Conservation (phyloP, 2,888 invertebrate genomes). For the Diarsia brunnea region DNA sequence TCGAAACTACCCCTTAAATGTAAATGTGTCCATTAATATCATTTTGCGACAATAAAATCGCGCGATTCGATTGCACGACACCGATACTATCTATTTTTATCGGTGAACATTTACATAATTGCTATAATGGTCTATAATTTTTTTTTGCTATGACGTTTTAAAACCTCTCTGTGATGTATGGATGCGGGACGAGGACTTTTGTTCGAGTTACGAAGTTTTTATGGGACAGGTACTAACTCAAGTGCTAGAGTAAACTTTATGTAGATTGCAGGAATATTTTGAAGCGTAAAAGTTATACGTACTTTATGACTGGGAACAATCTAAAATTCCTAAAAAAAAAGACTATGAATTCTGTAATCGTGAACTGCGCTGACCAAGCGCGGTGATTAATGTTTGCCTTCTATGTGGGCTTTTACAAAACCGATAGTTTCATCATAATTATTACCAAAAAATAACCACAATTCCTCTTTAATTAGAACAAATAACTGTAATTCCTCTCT, state of each 20-base stretch:
- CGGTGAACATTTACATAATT: conserved; percentile 83
- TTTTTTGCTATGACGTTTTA: conserved; percentile 44
- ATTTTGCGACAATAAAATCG: conserved; percentile 83
- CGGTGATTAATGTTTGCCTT: not conserved
- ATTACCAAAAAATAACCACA: not conserved
- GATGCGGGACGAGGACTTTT: conserved; percentile 5
- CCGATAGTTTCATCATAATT: not conserved
- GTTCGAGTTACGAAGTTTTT: conserved; percentile 4
- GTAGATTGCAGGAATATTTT: not conserved
- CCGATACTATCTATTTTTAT: conserved; percentile 82
- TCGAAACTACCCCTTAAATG: conserved; percentile 77
- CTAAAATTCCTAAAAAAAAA: not conserved
- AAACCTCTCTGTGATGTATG: conserved; percentile 43
- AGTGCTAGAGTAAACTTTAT: not conserved
- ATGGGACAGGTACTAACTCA: not conserved
- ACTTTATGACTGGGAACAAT: not conserved
- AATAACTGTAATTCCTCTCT: too few relatives aligned
- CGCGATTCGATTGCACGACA: conserved; percentile 80
- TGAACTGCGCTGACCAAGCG: not conserved
- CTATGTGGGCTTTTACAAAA: not conserved
- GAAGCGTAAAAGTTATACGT: not conserved
- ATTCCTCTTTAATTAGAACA: too few relatives aligned
- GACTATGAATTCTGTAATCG: not conserved
- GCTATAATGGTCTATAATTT: conserved; percentile 72
- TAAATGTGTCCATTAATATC: conserved; percentile 83